Evolutionary conservation across 1,140 invertebrate species (phyloP), one percentile per base, ranked within the genome.

Genomic region (Steinernema feltiae): DNA sequence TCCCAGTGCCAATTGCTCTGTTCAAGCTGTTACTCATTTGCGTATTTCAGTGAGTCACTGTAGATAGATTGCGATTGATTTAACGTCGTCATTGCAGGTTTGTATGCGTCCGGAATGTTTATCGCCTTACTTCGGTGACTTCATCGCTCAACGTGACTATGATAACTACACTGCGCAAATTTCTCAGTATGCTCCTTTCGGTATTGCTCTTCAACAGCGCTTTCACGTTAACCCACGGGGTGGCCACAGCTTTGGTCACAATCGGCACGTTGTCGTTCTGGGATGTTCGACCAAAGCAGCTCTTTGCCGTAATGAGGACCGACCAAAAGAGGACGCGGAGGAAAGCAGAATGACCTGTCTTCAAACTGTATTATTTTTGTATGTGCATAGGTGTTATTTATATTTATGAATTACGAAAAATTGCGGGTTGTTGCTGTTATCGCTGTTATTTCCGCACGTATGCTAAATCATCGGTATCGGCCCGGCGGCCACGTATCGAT

Each of bases 91-190:
- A 18, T 7, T 41, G 35, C 35, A 53, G 91, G 88, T 92, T 90
- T 81, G 84, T 96, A 48, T 98, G 96, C 85, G 95, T 97, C 72
- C 92, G 92, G 82, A 92, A 93, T 3, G 95, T 98, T 0, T 98
- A 95, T 84, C 90, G 92, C n/a, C 89, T 98, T 82, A 97, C 94
- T 0, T 93, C 95, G 0, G 93, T 96, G 86, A 96, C 94, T 85
- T 90, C 92, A 1, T 96, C 95, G 0, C 87, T 99, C 15, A 95
- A 94, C 0, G 94, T 98, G 0, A 98, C 95, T 0, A 88, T 98
- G 77, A 93, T 98, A 1, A 91, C 98, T n/a, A 98, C 97, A 0
- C 87, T 98, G 69, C 88, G 97, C 32, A 98, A 98, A 87, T 99
- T 98, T 86, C 88, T 94, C 2, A 97, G 94, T 17, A 88, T 99